phyloP scores from a whole-genome alignment of 2,113 vertebrate genomes.

The Todiramphus saurophagus region DNA sequence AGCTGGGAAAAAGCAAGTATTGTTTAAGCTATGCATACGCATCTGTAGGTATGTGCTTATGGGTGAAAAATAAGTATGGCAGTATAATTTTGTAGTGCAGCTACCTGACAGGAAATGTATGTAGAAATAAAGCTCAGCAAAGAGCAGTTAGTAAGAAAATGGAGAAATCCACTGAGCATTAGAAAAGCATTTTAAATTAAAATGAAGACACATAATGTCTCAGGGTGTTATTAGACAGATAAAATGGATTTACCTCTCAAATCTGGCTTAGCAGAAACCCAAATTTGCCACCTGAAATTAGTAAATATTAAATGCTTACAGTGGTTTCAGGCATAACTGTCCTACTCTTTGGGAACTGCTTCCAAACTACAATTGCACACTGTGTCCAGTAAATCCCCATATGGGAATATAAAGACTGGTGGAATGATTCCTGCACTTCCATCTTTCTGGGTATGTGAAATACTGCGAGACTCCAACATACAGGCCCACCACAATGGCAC shows the following conservation, averaged over 20 bases:
- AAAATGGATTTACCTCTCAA: not conserved
- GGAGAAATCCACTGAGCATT: not conserved
- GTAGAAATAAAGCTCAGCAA: not conserved
- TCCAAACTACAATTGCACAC: not conserved
- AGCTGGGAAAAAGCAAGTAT: not conserved
- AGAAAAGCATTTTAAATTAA: not conserved
- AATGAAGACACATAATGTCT: rapidly evolving
- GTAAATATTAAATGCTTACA: not conserved
- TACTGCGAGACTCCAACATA: not conserved
- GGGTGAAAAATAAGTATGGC: not conserved
- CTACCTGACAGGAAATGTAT: not conserved
- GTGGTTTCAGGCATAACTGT: not conserved
- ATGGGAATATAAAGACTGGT: not conserved
- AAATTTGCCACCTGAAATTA: not conserved
- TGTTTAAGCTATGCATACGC: not conserved
- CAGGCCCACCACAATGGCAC: not conserved
- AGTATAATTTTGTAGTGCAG: not conserved
- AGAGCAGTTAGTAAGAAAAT: not conserved
- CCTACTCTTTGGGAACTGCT: not conserved
- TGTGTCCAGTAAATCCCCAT: not conserved
- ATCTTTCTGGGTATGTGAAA: not conserved
- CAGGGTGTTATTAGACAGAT: not conserved
- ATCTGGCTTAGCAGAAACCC: not conserved
- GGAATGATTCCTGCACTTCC: not conserved
- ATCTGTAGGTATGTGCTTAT: not conserved